These are phyloP conservation scores for Geococcyx californianus DNA, from an alignment of 2,113 vertebrate genomes.

Conservation along the genomic window DNA sequence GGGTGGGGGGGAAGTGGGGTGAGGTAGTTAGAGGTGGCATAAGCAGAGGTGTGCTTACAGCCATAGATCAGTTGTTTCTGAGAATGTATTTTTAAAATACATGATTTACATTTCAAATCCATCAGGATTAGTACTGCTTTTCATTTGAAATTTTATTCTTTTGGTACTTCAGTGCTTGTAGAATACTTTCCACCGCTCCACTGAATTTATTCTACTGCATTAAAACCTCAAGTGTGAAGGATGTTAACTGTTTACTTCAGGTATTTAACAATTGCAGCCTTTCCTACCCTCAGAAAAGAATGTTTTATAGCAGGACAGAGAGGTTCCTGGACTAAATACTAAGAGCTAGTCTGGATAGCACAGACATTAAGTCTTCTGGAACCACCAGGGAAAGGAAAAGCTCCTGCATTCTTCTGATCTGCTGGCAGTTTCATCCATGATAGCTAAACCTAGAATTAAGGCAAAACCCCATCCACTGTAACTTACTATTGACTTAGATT, in stretches of 20 bases:
- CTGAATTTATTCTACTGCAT: not conserved
- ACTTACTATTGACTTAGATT: slow-evolving; percentile 14
- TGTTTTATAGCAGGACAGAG: not conserved
- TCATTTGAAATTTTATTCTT: not conserved
- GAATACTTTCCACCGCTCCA: not conserved
- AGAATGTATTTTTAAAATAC: not conserved
- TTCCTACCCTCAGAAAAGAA: not conserved
- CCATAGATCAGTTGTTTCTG: not conserved
- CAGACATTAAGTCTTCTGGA: not conserved
- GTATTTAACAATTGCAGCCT: not conserved
- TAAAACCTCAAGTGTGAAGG: not conserved
- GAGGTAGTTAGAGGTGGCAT: not conserved
- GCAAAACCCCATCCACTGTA: not conserved
- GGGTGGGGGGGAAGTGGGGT: too few species aligned
- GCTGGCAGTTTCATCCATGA: not conserved
- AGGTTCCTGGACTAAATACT: not conserved
- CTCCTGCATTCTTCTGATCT: not conserved
- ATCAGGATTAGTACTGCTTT: not conserved
- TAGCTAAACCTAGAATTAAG: slow-evolving; percentile 31
- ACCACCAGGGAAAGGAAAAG: not conserved
- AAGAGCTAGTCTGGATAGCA: not conserved
- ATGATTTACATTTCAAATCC: not conserved
- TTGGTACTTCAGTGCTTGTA: not conserved
- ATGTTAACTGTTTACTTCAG: not conserved
- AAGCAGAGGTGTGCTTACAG: not conserved